Evolutionary conservation across 2,797 vertebrate species (phyloP), one percentile per base, ranked within the genome.

Genomic region (Apogon talboti): DNA sequence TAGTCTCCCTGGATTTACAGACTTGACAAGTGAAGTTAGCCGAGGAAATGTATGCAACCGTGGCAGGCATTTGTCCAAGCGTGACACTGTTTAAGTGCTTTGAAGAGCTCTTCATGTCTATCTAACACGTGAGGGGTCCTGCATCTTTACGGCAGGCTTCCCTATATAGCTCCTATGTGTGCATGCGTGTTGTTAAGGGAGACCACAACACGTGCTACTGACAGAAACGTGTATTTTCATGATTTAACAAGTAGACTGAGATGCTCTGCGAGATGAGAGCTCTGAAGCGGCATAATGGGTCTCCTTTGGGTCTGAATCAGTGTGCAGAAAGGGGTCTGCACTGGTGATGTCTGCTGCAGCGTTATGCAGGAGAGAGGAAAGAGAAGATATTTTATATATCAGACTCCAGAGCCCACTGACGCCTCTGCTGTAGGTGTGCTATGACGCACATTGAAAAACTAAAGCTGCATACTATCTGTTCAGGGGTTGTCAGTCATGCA

Each of bases 341-440:
- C 46, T 62, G 66, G 59, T 59, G 67, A 53, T 71, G 62, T 76
- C 71, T 85, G 78, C 68, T 77, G 77, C 79, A 83, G 66, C 44
- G 58, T 43, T 70, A 63, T 45, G 68, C 89, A 78, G 81, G 47
- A 75, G 53, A 49, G 42, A 76, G 49, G 61, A 40, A 64, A 45
- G 56, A 63, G 43, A 56, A 56, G 18, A 55, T 63, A 58, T 65
- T 67, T 69, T 47, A 64, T 66, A 82, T 45, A 59, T 78, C 69
- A 77, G 58, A 66, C 47, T 74, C 49, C 37, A 28, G 50, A 73
- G 67, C 66, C 73, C 71, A 61, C 82, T 83, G 73, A 76, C 38
- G 41, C 87, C 84, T 71, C 56, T 88, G 81, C 84, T 72, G 78
- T 79, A 86, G 77, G 82, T 81, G 82, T 74, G 82, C 55, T 38